Evolutionary conservation across 2,888 invertebrate genomes (phyloP).

Genomic region (Drosophila villosipedis): DNA sequence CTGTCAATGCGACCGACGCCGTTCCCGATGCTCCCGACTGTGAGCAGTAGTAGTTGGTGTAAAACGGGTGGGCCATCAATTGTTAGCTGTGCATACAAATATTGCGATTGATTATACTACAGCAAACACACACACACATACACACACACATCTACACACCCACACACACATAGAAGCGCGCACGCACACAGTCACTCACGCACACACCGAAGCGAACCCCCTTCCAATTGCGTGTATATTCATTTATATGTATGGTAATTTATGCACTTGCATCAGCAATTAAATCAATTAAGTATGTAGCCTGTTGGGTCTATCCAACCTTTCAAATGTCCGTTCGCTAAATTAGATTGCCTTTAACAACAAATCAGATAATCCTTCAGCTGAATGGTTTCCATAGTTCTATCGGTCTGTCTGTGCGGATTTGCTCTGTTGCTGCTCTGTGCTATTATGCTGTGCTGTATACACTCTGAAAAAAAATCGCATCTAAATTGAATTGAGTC

Average conservation of each 20-base stretch:
- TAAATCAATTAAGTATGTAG: not conserved
- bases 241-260: not conserved
- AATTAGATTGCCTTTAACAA: not conserved
- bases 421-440: conserved; percentile 7
- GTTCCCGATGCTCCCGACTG: conserved; percentile 42
- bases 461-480: not conserved
- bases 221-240: not conserved
- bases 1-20: conserved; percentile 24
- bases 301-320: not conserved
- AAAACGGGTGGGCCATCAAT: not conserved
- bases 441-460: conserved; percentile 1
- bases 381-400: conserved; percentile 3
- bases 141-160: conserved; percentile 1
- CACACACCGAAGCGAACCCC: not conserved
- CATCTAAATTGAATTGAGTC: not conserved
- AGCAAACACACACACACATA: conserved; percentile 1
- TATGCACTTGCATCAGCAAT: not conserved
- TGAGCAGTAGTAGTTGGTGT: conserved; percentile 28
- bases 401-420: not conserved
- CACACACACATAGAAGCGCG: not conserved
- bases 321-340: not conserved
- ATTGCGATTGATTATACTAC: not conserved
- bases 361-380: conserved; percentile 2
- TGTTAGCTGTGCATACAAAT: conserved; percentile 1
- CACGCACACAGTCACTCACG: conserved; percentile 9